Evolutionary conservation across 2,113 vertebrate genomes (phyloP).

Genomic region (Trochalopteron elliotii): DNA sequence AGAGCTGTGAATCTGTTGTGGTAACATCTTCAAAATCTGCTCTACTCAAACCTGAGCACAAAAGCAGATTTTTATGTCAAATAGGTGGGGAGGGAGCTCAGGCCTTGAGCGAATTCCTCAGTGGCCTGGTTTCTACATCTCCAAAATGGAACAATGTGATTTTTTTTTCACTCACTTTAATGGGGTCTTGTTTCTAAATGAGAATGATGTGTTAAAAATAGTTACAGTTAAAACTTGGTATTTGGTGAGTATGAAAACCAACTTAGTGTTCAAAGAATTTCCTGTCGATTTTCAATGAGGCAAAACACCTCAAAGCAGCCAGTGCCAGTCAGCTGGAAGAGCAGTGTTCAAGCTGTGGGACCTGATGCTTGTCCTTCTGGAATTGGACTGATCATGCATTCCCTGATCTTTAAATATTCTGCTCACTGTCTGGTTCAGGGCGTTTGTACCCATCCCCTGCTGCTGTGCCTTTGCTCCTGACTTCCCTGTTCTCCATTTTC

Average conservation of each 20-base stretch:
- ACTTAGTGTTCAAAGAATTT: not conserved
- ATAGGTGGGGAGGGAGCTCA: not conserved
- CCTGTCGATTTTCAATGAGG: not conserved
- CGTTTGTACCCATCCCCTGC: not conserved
- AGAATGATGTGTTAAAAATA: not conserved
- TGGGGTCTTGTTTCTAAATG: not conserved
- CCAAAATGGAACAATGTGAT: not conserved
- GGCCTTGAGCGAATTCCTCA: not conserved
- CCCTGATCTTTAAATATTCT: conserved; percentile 11
- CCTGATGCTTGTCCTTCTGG: conserved; percentile 45
- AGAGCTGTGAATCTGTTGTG: not conserved
- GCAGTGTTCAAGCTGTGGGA: conserved; percentile 28
- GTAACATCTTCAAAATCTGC: not conserved
- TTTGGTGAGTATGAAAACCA: not conserved
- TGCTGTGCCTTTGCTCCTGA: not conserved
- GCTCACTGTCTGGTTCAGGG: not conserved
- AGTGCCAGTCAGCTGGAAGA: not conserved
- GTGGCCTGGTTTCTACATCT: not conserved
- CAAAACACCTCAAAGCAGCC: not conserved
- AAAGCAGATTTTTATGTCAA: not conserved
- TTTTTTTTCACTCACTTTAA: not conserved
- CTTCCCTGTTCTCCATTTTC: not conserved
- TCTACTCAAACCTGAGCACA: not conserved
- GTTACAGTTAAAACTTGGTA: not conserved
- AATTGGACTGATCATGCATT: not conserved